A percentile compares a stretch with the other conserved stretches of the same genome.
Conservation (phyloP, 2,888 invertebrate species). For the Lasius fuliginosus region DNA sequence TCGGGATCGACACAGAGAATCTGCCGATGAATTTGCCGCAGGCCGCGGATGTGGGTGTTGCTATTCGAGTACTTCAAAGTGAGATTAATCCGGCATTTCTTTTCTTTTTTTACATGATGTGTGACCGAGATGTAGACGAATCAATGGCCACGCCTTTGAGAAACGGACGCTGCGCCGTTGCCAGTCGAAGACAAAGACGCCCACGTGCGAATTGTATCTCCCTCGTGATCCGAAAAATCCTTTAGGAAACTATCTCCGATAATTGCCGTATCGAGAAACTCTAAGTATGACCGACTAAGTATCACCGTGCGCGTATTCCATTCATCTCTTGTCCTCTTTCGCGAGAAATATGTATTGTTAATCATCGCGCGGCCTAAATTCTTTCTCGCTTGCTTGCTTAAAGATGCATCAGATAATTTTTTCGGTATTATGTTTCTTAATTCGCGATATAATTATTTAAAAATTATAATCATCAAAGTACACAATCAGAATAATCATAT, state of each 20-base stretch:
- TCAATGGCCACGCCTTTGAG: slow-evolving; percentile 59
- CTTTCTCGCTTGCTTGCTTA: slow-evolving; percentile 26
- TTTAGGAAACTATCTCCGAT: slow-evolving; percentile 38
- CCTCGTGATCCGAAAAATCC: slow-evolving; percentile 51
- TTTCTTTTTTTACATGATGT: slow-evolving; percentile 35
- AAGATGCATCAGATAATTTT: slow-evolving; percentile 27
- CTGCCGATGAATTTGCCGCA: slow-evolving; percentile 48
- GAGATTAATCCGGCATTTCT: slow-evolving; percentile 52
- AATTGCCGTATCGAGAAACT: slow-evolving; percentile 52
- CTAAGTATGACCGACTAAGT: slow-evolving; percentile 23
- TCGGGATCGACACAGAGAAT: slow-evolving; percentile 49
- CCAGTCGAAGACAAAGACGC: slow-evolving; percentile 63
- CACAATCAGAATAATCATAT: background rate
- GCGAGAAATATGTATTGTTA: slow-evolving; percentile 38
- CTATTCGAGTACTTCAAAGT: slow-evolving; percentile 49
- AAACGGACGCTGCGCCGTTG: slow-evolving; percentile 48
- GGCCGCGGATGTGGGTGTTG: slow-evolving; percentile 59
- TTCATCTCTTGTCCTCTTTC: slow-evolving; percentile 6
- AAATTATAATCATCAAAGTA: background rate
- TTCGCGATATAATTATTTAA: slow-evolving; percentile 11
- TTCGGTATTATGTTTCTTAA: background rate
- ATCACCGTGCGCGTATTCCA: background rate
- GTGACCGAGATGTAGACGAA: slow-evolving; percentile 57
- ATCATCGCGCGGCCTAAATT: slow-evolving; percentile 42
- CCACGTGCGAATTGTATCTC: slow-evolving; percentile 63